Conservation (phyloP, 2,888 invertebrate species). For the Plemyria rubiginata region DNA sequence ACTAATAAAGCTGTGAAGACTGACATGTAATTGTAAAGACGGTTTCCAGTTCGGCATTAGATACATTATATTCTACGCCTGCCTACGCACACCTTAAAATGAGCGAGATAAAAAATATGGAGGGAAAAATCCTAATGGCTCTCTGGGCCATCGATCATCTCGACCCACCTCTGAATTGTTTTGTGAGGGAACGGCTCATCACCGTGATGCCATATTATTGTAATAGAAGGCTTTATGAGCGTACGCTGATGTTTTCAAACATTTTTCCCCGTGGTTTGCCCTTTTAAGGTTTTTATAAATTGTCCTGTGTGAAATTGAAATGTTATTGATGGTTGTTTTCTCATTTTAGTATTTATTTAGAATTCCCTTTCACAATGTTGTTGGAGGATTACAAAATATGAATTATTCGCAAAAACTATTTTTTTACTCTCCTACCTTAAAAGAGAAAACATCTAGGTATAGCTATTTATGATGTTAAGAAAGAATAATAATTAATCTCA, state of each 20-base stretch:
- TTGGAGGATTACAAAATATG: neutral
- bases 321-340: neutral
- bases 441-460: neutral
- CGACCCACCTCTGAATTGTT: conserved; percentile 51
- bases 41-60: conserved; percentile 2
- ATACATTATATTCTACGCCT: no score
- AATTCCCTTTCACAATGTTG: neutral
- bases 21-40: no score
- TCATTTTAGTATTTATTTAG: neutral
- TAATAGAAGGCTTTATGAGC: conserved; percentile 37
- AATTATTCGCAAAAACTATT: no score
- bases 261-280: conserved; percentile 8
- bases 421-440: neutral
- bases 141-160: conserved; percentile 58
- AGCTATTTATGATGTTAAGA: no score
- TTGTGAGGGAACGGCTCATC: conserved; percentile 41
- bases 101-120: conserved; percentile 45
- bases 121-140: conserved; percentile 54
- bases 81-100: conserved; percentile 16
- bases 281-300: conserved; percentile 2
- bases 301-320: neutral
- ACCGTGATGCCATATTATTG: conserved; percentile 39
- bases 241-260: conserved; percentile 21
- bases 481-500: conserved; percentile 26
- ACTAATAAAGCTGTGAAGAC: no score